A percentile compares a stretch with the other conserved stretches of the same genome.
These are phyloP conservation scores for Geotrypetes seraphini DNA, from an alignment of 2,797 vertebrate species.

Conservation along the genomic window DNA sequence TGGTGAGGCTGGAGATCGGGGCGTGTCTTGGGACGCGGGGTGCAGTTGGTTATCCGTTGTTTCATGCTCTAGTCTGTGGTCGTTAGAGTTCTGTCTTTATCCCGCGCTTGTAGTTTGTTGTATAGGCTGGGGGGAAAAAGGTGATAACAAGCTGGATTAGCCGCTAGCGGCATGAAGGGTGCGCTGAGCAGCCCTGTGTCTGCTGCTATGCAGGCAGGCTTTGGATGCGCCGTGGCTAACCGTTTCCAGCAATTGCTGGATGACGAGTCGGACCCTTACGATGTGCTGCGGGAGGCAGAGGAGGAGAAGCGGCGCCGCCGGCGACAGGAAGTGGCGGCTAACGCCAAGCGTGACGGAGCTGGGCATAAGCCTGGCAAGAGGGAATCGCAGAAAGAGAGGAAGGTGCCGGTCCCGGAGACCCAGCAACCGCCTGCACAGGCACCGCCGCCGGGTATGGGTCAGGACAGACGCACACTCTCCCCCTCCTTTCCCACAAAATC, in stretches of 20 bases:
- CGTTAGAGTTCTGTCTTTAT: no score
- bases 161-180: constrained; percentile 36
- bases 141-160: constrained; percentile 8
- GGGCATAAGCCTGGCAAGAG: constrained; percentile 33
- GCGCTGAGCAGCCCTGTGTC: constrained; percentile 20
- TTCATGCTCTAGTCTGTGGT: no score
- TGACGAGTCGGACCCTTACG: constrained; percentile 81
- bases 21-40: no score
- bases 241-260: constrained; percentile 80
- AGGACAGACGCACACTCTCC: no score
- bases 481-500: no score
- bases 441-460: no score
- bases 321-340: constrained; percentile 23
- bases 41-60: no score
- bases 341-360: constrained; percentile 13
- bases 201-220: constrained; percentile 50
- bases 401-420: background rate
- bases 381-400: constrained; percentile 66
- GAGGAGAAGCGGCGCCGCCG: constrained; percentile 43
- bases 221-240: constrained; percentile 75
- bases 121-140: background rate
- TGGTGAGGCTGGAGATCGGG: no score
- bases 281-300: constrained; percentile 60
- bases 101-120: background rate
- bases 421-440: no score